phyloP scores from a whole-genome alignment of 2,113 vertebrate species.

The Salvelinus namaycush region DNA sequence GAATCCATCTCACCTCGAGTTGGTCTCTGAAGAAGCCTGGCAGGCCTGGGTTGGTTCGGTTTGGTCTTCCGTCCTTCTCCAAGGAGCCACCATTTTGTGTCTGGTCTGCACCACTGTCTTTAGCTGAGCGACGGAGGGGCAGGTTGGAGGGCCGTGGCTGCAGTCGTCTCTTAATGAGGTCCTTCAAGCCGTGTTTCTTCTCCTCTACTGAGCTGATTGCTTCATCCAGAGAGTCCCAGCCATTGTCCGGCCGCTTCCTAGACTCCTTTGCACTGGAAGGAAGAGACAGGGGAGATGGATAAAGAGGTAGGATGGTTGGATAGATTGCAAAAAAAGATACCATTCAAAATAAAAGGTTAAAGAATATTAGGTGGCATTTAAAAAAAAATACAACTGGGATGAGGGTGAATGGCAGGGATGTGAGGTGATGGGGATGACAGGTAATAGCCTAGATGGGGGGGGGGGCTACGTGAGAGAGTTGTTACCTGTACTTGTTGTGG shows the following conservation, averaged over 20 bases:
- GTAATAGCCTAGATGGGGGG: no score
- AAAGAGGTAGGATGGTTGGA: neutral
- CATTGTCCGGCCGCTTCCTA: conserved; percentile 17
- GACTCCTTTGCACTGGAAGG: conserved; percentile 2
- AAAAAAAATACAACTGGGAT: no score
- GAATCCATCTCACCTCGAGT: no score
- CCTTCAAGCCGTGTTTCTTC: conserved; percentile 53
- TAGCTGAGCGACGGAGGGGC: neutral
- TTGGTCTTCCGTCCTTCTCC: neutral
- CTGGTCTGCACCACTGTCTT: neutral
- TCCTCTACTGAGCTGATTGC: conserved; percentile 42
- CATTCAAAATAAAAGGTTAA: no score
- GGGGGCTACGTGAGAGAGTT: conserved; percentile 7
- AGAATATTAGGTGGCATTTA: no score
- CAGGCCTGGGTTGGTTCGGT: neutral
- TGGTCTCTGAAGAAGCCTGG: no score
- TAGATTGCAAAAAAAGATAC: no score
- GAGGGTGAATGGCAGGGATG: no score
- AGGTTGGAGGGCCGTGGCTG: conserved; percentile 5
- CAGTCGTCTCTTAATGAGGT: conserved; percentile 43
- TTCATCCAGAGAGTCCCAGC: conserved; percentile 53
- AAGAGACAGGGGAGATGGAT: neutral
- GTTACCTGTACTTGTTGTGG: conserved; percentile 65
- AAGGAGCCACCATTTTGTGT: neutral
- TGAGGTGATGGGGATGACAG: no score